These are phyloP conservation scores for Rapana venosa DNA, from an alignment of 2,888 invertebrate species.

Conservation along the genomic window DNA sequence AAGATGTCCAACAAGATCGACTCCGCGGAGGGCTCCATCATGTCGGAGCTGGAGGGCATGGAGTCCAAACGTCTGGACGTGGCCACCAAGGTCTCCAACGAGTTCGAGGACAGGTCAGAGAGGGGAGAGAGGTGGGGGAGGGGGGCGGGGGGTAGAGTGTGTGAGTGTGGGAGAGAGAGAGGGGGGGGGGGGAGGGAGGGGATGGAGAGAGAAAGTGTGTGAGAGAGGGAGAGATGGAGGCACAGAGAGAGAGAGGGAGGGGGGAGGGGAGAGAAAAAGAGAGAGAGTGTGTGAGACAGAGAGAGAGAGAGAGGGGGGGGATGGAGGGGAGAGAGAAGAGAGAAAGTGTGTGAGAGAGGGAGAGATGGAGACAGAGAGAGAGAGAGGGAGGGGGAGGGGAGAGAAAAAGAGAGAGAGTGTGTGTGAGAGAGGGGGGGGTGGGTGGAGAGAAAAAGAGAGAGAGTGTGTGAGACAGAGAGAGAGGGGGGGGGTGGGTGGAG, in stretches of 20 bases:
- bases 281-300: slow-evolving; percentile 79
- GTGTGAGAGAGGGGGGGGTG: too few species aligned
- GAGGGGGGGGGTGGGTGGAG: too few species aligned
- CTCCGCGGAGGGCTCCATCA: slow-evolving; percentile 74
- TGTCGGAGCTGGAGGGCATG: slow-evolving; percentile 78
- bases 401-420: too few species aligned
- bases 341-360: not conserved
- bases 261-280: slow-evolving; percentile 53
- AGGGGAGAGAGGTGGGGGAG: not conserved
- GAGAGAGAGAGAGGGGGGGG: slow-evolving; percentile 41
- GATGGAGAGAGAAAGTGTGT: not conserved
- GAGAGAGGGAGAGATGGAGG: too few species aligned
- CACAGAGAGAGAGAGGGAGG: too few species aligned
- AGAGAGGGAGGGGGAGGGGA: too few species aligned
- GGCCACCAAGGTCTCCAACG: slow-evolving; percentile 73
- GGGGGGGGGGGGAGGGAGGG: not conserved
- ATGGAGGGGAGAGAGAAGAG: not conserved
- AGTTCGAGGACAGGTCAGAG: slow-evolving; percentile 77
- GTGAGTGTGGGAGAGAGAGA: not conserved
- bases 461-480: too few species aligned
- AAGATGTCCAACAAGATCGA: slow-evolving; percentile 77
- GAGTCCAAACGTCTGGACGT: slow-evolving; percentile 77
- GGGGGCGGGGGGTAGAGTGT: not conserved
- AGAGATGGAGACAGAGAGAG: too few species aligned
- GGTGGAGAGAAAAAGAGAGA: too few species aligned